These are phyloP conservation scores for Gulo gulo DNA, from an alignment of 2,113 vertebrate genomes.

Conservation along the genomic window DNA sequence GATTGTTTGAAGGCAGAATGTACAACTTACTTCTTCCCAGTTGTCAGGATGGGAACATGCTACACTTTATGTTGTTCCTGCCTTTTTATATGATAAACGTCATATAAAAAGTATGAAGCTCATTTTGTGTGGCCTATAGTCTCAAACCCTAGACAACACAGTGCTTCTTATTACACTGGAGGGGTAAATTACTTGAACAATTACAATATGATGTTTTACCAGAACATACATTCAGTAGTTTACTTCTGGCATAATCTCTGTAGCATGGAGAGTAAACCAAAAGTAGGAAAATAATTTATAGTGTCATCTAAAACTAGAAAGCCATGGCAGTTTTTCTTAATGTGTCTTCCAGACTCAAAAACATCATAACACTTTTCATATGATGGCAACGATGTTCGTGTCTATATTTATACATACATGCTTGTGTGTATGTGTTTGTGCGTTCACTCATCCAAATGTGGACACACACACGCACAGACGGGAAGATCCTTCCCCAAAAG, in stretches of 20 bases:
- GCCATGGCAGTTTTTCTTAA: constrained; percentile 67
- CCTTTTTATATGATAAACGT: not conserved
- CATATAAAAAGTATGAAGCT: constrained; percentile 30
- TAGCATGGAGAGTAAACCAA: constrained; percentile 44
- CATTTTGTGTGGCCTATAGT: constrained; percentile 40
- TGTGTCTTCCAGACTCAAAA: constrained; percentile 76
- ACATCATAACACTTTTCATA: constrained; percentile 70
- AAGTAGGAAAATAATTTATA: constrained; percentile 67
- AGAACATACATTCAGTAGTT: constrained; percentile 60
- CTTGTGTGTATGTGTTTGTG: not conserved
- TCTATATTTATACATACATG: not conserved
- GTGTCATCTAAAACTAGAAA: constrained; percentile 67
- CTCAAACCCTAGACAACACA: constrained; percentile 53
- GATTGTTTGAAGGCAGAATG: constrained; percentile 42
- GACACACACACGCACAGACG: not conserved
- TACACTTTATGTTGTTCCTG: not conserved
- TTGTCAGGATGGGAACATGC: constrained; percentile 21
- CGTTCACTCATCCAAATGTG: not conserved
- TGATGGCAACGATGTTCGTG: not conserved
- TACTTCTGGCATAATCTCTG: constrained; percentile 36
- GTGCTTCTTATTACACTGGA: constrained; percentile 52
- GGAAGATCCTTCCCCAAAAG: not conserved
- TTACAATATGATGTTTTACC: constrained; percentile 70
- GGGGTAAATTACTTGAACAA: constrained; percentile 65
- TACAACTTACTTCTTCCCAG: constrained; percentile 49